phyloP scores from a whole-genome alignment of 2,797 vertebrate genomes.

The Chloroceryle amazona region DNA sequence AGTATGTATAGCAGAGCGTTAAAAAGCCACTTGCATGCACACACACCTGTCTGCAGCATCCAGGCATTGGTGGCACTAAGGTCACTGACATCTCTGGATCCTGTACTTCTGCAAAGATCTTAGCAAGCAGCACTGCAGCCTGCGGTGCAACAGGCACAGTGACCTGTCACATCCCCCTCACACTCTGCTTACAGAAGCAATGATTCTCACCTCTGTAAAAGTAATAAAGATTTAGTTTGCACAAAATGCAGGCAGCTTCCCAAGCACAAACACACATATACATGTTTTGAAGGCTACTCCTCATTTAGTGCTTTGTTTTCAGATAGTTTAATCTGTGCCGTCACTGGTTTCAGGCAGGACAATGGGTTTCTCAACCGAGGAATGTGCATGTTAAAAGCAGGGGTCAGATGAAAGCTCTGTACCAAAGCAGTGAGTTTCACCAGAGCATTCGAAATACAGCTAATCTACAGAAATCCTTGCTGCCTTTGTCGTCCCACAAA shows the following conservation, averaged over 20 bases:
- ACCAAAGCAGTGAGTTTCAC: not conserved
- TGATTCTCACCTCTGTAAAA: not conserved
- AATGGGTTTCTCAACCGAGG: not conserved
- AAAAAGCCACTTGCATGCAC: not conserved
- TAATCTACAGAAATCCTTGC: not conserved
- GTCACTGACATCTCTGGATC: not conserved
- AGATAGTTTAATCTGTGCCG: not conserved
- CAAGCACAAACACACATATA: not conserved
- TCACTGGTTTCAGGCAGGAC: not conserved
- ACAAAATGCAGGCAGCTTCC: not conserved
- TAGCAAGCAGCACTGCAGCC: not conserved
- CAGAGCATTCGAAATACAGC: not conserved
- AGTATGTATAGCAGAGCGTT: not conserved
- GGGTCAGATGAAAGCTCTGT: not conserved
- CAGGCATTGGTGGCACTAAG: rapidly evolving
- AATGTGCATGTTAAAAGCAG: not conserved
- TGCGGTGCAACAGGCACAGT: not conserved
- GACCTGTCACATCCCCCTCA: rapidly evolving
- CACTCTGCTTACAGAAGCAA: not conserved
- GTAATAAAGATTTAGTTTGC: not conserved
- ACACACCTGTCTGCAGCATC: not conserved
- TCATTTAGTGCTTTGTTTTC: not conserved
- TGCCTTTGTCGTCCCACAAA: not conserved
- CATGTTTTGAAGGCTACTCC: not conserved
- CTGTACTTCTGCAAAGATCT: not conserved